Evolutionary conservation across 2,113 vertebrate genomes (phyloP).

Genomic region (Vidua macroura): DNA sequence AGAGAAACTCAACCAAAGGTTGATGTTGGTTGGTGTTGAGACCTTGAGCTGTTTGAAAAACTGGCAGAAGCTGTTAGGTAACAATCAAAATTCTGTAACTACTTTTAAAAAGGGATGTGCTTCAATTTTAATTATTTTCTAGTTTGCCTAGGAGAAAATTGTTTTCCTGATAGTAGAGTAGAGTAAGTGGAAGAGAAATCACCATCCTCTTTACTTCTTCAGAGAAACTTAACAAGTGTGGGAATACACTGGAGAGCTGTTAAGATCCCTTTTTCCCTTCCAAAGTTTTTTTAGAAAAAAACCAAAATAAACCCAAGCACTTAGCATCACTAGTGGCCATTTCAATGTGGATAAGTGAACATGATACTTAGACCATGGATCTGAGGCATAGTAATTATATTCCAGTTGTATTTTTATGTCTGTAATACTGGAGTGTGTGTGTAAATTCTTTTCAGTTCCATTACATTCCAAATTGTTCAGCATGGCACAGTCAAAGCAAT

Average conservation of each 20-base stretch:
- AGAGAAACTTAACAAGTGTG: background rate
- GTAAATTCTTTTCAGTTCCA: background rate
- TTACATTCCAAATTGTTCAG: background rate
- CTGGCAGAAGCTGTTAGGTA: background rate
- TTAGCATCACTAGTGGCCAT: background rate
- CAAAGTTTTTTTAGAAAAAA: background rate
- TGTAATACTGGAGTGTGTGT: background rate
- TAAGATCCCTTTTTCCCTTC: background rate
- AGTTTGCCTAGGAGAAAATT: background rate
- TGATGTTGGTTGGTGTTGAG: background rate
- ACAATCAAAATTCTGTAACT: background rate
- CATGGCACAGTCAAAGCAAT: background rate
- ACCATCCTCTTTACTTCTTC: background rate
- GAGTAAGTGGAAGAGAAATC: background rate
- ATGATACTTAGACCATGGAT: background rate
- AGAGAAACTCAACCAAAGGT: background rate
- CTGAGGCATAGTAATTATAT: background rate
- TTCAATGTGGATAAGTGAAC: background rate
- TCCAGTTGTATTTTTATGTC: background rate
- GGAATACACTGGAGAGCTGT: background rate
- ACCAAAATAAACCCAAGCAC: background rate
- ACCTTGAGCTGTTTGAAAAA: background rate
- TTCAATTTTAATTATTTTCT: background rate
- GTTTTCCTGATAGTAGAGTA: background rate
- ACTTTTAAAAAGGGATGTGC: background rate